These are phyloP conservation scores for Lycaena phlaeas DNA, from an alignment of 2,888 invertebrate genomes.

Conservation along the genomic window DNA sequence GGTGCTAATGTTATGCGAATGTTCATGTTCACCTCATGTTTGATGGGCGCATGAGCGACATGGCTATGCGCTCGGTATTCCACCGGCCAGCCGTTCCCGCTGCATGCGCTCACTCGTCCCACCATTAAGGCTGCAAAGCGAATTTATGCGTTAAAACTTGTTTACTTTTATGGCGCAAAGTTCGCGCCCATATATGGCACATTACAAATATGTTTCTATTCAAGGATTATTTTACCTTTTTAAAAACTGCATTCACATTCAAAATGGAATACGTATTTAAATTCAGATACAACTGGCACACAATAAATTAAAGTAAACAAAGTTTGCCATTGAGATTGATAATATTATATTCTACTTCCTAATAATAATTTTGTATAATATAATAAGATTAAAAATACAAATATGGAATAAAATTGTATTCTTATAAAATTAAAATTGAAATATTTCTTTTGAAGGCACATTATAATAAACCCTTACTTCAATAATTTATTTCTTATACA, in stretches of 20 bases:
- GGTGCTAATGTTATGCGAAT: constrained; percentile 30
- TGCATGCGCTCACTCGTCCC: constrained; percentile 40
- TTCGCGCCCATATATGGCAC: constrained; percentile 42
- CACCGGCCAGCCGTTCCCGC: constrained; percentile 22
- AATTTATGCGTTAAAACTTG: constrained; percentile 55
- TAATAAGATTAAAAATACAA: too few relatives aligned
- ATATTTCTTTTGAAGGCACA: too few relatives aligned
- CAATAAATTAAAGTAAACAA: constrained; percentile 30
- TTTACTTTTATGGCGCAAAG: constrained; percentile 62
- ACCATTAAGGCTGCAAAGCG: constrained; percentile 54
- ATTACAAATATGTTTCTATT: constrained; percentile 51
- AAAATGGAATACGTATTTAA: constrained; percentile 9
- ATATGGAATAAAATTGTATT: too few relatives aligned
- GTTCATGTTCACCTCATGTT: constrained; percentile 27
- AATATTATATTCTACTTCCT: too few relatives aligned
- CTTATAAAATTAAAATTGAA: too few relatives aligned
- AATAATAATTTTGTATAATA: too few relatives aligned
- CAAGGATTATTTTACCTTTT: constrained; percentile 44
- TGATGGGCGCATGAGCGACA: constrained; percentile 23
- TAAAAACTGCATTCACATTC: constrained; percentile 14
- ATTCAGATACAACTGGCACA: constrained; percentile 15
- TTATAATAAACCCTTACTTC: too few relatives aligned
- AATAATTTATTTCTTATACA: too few relatives aligned
- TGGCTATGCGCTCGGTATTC: constrained; percentile 25
- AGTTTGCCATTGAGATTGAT: too few relatives aligned